Percentiles rank a stretch among this genome's conserved stretches.
Evolutionary conservation across 2,113 vertebrate genomes (phyloP).

Genomic region (Clinocottus analis): DNA sequence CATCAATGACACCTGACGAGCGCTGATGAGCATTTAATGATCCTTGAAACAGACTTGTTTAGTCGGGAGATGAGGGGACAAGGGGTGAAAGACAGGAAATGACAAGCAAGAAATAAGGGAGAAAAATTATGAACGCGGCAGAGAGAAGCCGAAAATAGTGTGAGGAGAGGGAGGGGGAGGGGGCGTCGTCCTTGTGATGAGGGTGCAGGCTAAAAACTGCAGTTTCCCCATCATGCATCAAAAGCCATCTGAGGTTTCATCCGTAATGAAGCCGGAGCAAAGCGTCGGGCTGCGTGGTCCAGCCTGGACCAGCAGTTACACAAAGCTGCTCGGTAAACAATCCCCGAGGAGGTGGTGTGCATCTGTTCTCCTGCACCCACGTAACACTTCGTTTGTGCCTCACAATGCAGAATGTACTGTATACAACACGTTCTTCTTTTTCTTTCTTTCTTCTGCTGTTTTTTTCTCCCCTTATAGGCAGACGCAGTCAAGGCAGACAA

Average conservation of each 20-base stretch:
- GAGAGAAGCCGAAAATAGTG: too few species aligned
- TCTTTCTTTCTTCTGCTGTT: neutral
- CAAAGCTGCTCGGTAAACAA: neutral
- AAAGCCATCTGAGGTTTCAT: neutral
- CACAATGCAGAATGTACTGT: neutral
- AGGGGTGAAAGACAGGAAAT: too few species aligned
- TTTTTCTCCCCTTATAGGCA: neutral
- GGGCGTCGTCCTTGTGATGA: too few species aligned
- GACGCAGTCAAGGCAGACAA: neutral
- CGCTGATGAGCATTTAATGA: too few species aligned
- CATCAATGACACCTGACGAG: too few species aligned
- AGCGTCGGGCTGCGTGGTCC: neutral
- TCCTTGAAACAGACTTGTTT: too few species aligned
- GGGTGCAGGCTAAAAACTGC: too few species aligned
- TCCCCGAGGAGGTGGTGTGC: neutral
- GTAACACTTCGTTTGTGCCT: neutral
- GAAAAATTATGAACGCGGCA: too few species aligned
- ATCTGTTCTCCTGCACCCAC: neutral
- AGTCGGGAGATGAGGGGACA: too few species aligned
- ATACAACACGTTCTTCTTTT: neutral
- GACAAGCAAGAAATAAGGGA: too few species aligned
- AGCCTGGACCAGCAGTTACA: neutral
- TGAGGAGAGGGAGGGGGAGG: too few species aligned
- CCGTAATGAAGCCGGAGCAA: neutral
- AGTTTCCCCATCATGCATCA: neutral